Evolutionary conservation across 2,113 vertebrate genomes (phyloP).

Genomic region (Silurus meridionalis): DNA sequence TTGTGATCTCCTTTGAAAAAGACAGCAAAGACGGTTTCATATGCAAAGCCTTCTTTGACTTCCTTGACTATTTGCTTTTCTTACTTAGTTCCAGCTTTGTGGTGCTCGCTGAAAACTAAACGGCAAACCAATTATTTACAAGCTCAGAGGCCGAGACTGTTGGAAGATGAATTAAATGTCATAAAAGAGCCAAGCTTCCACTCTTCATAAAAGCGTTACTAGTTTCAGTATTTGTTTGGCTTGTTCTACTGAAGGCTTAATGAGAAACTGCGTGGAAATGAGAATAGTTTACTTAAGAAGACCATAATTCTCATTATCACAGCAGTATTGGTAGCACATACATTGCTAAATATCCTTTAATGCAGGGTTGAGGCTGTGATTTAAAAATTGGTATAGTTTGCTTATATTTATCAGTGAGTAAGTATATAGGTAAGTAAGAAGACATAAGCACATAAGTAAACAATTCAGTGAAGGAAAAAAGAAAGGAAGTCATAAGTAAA

Average conservation of each 20-base stretch:
- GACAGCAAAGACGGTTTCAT: background rate
- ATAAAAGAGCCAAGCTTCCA: conserved; percentile 2
- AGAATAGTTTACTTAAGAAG: conserved; percentile 12
- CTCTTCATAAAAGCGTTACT: conserved; percentile 11
- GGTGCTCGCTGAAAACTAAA: background rate
- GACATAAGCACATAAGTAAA: background rate
- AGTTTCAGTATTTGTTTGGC: background rate
- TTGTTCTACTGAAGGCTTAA: conserved; percentile 19
- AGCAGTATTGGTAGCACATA: background rate
- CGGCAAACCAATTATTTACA: conserved; percentile 16
- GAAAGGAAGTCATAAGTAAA: too few relatives aligned
- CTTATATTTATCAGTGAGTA: background rate
- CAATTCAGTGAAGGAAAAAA: too few relatives aligned
- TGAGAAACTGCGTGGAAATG: background rate
- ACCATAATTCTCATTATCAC: background rate
- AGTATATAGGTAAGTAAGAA: background rate
- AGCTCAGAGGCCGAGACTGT: background rate
- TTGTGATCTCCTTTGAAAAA: background rate
- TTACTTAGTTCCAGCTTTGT: background rate
- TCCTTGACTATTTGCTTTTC: background rate
- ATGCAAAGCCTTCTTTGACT: background rate
- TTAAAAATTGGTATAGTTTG: background rate
- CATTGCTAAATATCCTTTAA: background rate
- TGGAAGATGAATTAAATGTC: conserved; percentile 31
- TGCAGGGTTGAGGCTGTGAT: background rate